Evolutionary conservation across 2,888 invertebrate species (phyloP), one percentile per base, ranked within the genome.

Genomic region (Bruchidius siliquastri): DNA sequence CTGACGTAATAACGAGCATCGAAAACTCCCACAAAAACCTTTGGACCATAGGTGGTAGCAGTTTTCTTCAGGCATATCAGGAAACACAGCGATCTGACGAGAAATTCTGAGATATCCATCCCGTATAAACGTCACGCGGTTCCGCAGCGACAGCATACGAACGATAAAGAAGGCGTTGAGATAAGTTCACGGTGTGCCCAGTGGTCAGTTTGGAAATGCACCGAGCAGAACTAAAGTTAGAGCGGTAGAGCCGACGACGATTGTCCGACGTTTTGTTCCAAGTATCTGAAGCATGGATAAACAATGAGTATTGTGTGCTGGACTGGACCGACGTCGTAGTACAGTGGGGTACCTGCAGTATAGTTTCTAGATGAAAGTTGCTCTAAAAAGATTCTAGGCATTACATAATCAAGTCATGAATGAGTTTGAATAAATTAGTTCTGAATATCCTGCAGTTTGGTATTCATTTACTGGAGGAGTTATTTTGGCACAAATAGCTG

Each of bases 211-310:
- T 79, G 76, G 79, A 80, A 80, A 82, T 82, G 82, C 82, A 82
- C 79, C 77, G 81, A 80, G 81, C 82, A 82, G 82, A 83, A 82
- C 83, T 81, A 81, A 83, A 83, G 83, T 83, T 83, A 77, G 81
- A 49, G 49, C 49, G 49, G 6, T 49, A 49, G 49, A 49, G 49
- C 49, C 49, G 49, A 4, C 80, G 73, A 77, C 78, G 81, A 82
- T 83, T 82, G 83, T 82, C 74, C 74, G 77, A 70, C 49, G 49
- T 49, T 78, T 77, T 78, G 78, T 78, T 82, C 78, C 80, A 80
- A 83, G 82, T 82, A 82, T 83, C 82, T 83, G 83, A 82, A 83
- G 82, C 83, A 82, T 83, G 82, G 81, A 79, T 78, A 80, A 83
- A 83, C 83, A 83, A 83, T 83, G 77, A 79, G 79, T 49, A 49